A percentile compares a stretch with the other conserved stretches of the same genome.
These are phyloP conservation scores for Psittacula derbiana DNA, from an alignment of 2,797 vertebrate genomes.

Conservation along the genomic window DNA sequence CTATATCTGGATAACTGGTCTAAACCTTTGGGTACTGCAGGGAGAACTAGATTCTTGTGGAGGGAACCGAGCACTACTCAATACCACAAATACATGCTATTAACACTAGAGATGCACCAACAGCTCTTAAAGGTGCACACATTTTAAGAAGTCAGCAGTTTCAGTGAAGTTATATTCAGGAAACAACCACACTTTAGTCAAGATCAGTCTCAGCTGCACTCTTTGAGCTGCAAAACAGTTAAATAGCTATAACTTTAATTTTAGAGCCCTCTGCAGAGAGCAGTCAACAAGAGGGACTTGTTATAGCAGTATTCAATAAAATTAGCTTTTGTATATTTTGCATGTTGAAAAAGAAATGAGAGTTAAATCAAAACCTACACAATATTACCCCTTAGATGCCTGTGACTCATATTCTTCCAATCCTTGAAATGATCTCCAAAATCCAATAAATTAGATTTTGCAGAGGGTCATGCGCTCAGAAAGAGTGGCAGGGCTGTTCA, in stretches of 20 bases:
- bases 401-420: background rate
- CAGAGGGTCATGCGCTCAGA: background rate
- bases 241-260: background rate
- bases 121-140: background rate
- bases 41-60: background rate
- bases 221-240: background rate
- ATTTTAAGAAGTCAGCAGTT: background rate
- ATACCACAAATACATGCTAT: background rate
- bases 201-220: background rate
- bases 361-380: background rate
- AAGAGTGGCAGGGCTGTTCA: rapidly evolving
- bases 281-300: background rate
- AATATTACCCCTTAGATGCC: background rate
- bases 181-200: background rate
- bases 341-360: background rate
- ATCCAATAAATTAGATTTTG: background rate
- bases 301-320: background rate
- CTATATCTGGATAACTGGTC: background rate
- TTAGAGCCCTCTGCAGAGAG: background rate
- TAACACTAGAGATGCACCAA: background rate
- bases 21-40: background rate
- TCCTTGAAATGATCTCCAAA: background rate
- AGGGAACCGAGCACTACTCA: background rate
- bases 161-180: background rate
- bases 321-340: background rate